A percentile compares a stretch with the other conserved stretches of the same genome.
These are phyloP conservation scores for Dendrolimus houi DNA, from an alignment of 2,888 invertebrate species.

Conservation along the genomic window DNA sequence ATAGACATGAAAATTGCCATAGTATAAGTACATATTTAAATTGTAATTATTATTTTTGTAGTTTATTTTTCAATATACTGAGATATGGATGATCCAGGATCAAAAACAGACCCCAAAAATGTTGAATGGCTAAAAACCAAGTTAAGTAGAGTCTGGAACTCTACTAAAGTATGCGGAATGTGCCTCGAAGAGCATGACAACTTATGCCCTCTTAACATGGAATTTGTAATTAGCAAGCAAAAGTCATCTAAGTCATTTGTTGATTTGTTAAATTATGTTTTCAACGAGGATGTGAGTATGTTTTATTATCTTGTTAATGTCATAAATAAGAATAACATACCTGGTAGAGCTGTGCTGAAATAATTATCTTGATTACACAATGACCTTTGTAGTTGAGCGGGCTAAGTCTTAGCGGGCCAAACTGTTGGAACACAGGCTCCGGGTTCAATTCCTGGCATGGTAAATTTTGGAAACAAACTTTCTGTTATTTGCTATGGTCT, in stretches of 20 bases:
- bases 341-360: too few relatives aligned
- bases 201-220: conserved; percentile 22
- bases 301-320: too few relatives aligned
- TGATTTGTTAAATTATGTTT: conserved; percentile 33
- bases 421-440: too few relatives aligned
- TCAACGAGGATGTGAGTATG: conserved; percentile 36
- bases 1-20: neutral
- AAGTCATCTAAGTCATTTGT: conserved; percentile 23
- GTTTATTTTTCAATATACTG: neutral
- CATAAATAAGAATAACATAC: too few relatives aligned
- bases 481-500: too few relatives aligned
- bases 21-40: neutral
- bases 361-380: too few relatives aligned
- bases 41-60: neutral
- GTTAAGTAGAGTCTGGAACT: conserved; percentile 22
- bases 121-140: conserved; percentile 29
- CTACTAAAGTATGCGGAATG: conserved; percentile 29
- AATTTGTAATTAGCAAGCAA: conserved; percentile 26
- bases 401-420: too few relatives aligned
- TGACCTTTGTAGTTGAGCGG: too few relatives aligned
- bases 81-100: conserved; percentile 1
- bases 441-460: too few relatives aligned
- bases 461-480: too few relatives aligned
- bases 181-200: conserved; percentile 25
- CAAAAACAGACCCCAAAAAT: conserved; percentile 3